Percentiles rank a stretch among this genome's conserved stretches.
These are phyloP conservation scores for Petrolisthes cinctipes DNA, from an alignment of 2,888 invertebrate species.

Conservation along the genomic window DNA sequence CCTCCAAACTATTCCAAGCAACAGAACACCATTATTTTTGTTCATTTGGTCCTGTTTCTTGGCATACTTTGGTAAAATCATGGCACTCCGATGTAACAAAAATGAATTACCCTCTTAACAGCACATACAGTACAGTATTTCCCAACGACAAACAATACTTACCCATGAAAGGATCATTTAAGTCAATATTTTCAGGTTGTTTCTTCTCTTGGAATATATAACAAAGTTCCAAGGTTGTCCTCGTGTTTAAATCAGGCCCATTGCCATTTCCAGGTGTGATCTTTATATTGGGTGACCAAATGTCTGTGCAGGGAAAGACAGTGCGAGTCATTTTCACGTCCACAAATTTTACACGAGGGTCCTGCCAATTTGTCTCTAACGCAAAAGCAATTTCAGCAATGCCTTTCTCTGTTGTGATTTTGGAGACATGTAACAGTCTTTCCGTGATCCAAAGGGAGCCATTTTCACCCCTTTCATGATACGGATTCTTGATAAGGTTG, in stretches of 20 bases:
- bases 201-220: neutral
- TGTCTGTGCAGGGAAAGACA: neutral
- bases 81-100: too few relatives aligned
- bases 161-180: constrained; percentile 13
- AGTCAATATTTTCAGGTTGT: neutral
- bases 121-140: too few relatives aligned
- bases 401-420: neutral
- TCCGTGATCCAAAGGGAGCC: neutral
- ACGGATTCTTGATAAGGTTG: neutral
- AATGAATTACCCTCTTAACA: too few relatives aligned
- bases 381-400: neutral
- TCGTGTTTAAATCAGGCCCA: too few relatives aligned
- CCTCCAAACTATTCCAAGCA: too few relatives aligned
- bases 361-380: neutral
- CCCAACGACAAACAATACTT: neutral
- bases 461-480: neutral
- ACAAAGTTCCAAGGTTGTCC: neutral
- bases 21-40: too few relatives aligned
- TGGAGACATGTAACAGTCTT: neutral
- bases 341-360: neutral
- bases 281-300: too few relatives aligned
- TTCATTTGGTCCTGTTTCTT: too few relatives aligned
- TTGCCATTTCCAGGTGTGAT: too few relatives aligned
- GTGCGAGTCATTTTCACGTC: neutral
- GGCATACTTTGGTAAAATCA: too few relatives aligned